Base-by-base conservation (phyloP, 2,797 vertebrate species). In the Rousettus madagascariensis region DNA sequence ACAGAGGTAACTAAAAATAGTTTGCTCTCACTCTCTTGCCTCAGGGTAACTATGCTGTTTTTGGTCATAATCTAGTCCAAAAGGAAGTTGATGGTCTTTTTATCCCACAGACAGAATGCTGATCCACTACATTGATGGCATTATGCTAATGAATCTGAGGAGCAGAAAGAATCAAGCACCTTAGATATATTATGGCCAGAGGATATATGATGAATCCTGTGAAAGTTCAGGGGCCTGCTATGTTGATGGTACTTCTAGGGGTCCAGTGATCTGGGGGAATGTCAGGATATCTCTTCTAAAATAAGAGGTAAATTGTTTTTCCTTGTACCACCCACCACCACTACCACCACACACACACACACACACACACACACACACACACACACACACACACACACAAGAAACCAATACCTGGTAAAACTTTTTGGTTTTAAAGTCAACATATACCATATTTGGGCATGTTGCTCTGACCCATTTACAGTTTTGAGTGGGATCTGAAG, bases 391-490 rank as follows among this genome's bases (percentile, higher is more conserved):
- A 16, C 46, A 49, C 46, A 49, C 46, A 49, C 46, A 53, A 19
- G 41, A 95, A 95, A 91, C 33, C 24, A 72, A 57, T 46, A 57
- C 28, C 82, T 16, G 7, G 55, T 53, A n/a, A 49, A 61, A 55
- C 55, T 91, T 22, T 93, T 57, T 88, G 89, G 53, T 87, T 79
- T 85, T 96, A 74, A 43, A 86, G 33, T 46, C 72, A 75, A 75
- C 49, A 36, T 66, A 92, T 61, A 72, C 12, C 33, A 16, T 90
- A 53, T 92, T 28, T 72, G 55, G 41, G 49, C 43, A 79, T 78
- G 69, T 28, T 71, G n/a, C 61, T 90, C n/a, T 77, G 63, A 92
- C 85, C 75, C 55, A 92, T 69, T 95, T 94, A 84, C 69, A 95
- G n/a, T 91, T 95, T 94, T 69, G 51, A 71, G 59, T 87, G 51